Base-by-base conservation (phyloP, 1,140 invertebrate species). In the Diachasma alloeum region DNA sequence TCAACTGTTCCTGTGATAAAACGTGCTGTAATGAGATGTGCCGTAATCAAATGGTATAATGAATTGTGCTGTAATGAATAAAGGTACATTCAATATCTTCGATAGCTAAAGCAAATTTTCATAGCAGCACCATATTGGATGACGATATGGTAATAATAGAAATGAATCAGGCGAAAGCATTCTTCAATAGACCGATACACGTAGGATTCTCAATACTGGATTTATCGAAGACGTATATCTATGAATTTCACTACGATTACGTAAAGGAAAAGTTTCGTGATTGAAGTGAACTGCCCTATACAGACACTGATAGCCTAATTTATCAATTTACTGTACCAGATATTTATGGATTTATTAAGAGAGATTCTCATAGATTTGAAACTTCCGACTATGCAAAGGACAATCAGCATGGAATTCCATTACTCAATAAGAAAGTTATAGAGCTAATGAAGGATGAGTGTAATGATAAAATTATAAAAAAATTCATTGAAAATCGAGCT, bases 401-500 rank as follows among this genome's bases (percentile, higher is more conserved):
- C 13, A 48, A 48, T 46, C 11, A 72, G 8, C n/a, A 26, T 24
- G 10, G n/a, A 9, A 53, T 72, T 3, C 17, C 2, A 24, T n/a
- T 48, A 10, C n/a, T 42, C 31, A 78, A 78, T 37, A 74, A 74
- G 59, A 78, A 78, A 74, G 48, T 78, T 31, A 8, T 78, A 42
- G 71, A 66, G 17, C 56, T 78, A 37, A 74, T 74, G 24, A 74
- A 74, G 53, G 72, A 78, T 78, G 66, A 74, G 68, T 56, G 37
- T 63, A 53, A 67, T 39, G 76, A 63, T 15, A 56, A 42, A 63
- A 68, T 78, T 22, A 78, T 74, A n/a, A n/a, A n/a, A n/a, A n/a
- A n/a, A n/a, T n/a, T n/a, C n/a, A n/a, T n/a, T n/a, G n/a, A n/a
- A n/a, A 63, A 74, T 66, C 37, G 76, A 77, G 53, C 73, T 77